Evolutionary conservation across 2,113 vertebrate genomes (phyloP).

Genomic region (Lontra canadensis): DNA sequence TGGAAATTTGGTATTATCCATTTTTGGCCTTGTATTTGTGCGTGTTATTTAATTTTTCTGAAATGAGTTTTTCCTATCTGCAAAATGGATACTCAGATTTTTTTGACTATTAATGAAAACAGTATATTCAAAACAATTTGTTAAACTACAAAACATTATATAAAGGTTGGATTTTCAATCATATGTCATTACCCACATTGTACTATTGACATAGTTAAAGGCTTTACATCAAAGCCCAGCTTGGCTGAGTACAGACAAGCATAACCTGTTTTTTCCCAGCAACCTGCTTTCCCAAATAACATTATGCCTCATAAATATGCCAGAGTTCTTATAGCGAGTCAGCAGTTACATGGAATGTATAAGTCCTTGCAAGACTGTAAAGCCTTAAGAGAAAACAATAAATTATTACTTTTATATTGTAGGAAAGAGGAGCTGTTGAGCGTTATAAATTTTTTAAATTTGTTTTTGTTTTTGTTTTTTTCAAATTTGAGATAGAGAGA

Average conservation of each 20-base stretch:
- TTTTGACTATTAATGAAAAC: background rate
- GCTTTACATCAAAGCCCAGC: background rate
- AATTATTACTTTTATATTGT: background rate
- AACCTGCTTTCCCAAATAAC: background rate
- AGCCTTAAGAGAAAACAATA: background rate
- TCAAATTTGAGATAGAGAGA: too few relatives aligned
- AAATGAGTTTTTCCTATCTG: background rate
- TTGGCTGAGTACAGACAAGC: background rate
- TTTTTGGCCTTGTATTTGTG: background rate
- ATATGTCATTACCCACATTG: background rate
- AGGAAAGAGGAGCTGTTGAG: background rate
- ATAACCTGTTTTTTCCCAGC: background rate
- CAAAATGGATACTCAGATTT: background rate
- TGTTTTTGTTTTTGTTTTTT: too few relatives aligned
- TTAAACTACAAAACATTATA: background rate
- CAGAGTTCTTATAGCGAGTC: background rate
- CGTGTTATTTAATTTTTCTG: background rate
- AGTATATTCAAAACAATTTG: background rate
- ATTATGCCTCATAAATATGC: slow-evolving; percentile 14
- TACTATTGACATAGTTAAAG: background rate
- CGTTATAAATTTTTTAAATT: background rate
- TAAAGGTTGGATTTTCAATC: slow-evolving; percentile 3
- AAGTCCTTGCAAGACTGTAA: background rate
- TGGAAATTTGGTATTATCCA: background rate
- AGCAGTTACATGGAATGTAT: background rate